phyloP scores from a whole-genome alignment of 2,797 vertebrate genomes.

The Parauchenoglanis punctatus region DNA sequence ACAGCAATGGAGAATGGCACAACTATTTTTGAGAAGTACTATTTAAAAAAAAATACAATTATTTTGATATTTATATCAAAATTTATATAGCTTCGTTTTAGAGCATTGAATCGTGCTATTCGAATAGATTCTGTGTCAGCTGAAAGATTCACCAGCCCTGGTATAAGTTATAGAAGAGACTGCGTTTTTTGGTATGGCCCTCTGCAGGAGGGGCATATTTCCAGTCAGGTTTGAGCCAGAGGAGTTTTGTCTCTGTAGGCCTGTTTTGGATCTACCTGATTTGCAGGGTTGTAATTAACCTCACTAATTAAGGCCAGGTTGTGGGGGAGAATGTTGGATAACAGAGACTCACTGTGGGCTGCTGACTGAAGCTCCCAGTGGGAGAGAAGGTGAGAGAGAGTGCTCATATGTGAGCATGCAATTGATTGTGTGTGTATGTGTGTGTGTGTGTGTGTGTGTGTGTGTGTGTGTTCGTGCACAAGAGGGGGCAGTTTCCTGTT shows the following conservation, averaged over 20 bases:
- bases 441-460: constrained; percentile 13
- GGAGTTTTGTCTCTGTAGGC: constrained; percentile 68
- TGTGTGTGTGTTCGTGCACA: not conserved
- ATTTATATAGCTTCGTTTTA: not conserved
- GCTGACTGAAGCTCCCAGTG: constrained; percentile 75
- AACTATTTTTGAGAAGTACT: not conserved
- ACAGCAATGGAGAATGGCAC: not conserved
- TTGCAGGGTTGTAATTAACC: constrained; percentile 69
- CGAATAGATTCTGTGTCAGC: not conserved
- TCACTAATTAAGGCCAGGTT: constrained; percentile 78
- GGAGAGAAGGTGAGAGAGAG: constrained; percentile 53
- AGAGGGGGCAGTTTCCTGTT: constrained; percentile 39
- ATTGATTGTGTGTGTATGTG: constrained; percentile 14
- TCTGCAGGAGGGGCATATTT: constrained; percentile 61
- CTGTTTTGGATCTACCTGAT: constrained; percentile 75
- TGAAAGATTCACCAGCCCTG: not conserved
- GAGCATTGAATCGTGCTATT: not conserved
- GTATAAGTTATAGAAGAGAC: not conserved
- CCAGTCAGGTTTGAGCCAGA: constrained; percentile 68
- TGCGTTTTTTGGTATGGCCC: constrained; percentile 61
- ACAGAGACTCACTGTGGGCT: constrained; percentile 73
- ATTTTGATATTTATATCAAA: not conserved
- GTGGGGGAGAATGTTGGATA: constrained; percentile 75
- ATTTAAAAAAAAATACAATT: not conserved
- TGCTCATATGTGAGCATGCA: not conserved